Base-by-base conservation (phyloP, 1,140 invertebrate species). In the Mamestra configurata region DNA sequence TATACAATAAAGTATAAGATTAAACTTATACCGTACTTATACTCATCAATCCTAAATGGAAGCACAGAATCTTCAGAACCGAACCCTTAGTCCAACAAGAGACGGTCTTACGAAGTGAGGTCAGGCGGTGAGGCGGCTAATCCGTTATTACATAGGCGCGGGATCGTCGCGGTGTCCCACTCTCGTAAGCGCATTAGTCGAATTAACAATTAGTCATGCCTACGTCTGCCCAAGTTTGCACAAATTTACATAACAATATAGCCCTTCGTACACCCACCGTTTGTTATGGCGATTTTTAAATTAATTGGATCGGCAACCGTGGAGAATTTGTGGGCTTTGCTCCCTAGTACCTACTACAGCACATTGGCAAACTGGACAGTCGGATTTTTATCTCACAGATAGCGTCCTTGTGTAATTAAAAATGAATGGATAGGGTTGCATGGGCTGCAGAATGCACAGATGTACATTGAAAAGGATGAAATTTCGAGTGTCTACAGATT, bases 151-250 rank as follows among this genome's bases (percentile, higher is more conserved):
- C 88, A 83, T 80, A 83, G 82, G 72, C 72, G 61, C 81, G 88
- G 78, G 82, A 86, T 85, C 82, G 78, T 83, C 68, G 80, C 80
- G 85, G 87, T 88, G 86, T 88, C 86, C 91, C 89, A 86, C 89
- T 91, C 86, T 89, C 83, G 89, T 94, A 94, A 94, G 92, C 92
- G 92, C 90, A 94, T 94, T 94, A 93, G 82, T 85, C 88, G 92
- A 93, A 94, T 94, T 94, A 94, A 93, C 93, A 94, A 94, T 94
- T 93, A 94, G 92, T 92, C 93, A 94, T 91, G 92, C 90, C 93
- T 87, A 89, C 89, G 91, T 91, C 90, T 92, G 89, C 84, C 85
- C 82, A 92, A 93, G 90, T 94, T 93, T 94, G 90, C 92, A 88
- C 93, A 91, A 89, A 94, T 94, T 93, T 93, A 94, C 92, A 94